Evolutionary conservation across 2,113 vertebrate genomes (phyloP), one percentile per base, ranked within the genome.

Genomic region (Chionodraco myersi): DNA sequence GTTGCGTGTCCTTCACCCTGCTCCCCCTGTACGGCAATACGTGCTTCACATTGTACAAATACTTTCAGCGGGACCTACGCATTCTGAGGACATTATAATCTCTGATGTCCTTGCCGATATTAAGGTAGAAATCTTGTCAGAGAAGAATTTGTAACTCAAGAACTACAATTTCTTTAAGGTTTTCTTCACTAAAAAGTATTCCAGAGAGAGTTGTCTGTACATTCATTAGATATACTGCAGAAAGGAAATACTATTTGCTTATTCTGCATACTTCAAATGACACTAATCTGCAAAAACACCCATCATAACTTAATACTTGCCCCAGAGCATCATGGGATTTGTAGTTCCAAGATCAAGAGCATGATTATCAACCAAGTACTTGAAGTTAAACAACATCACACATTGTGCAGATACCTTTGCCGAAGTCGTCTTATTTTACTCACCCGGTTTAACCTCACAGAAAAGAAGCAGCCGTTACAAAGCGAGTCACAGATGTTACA

Each of bases 241-340:
- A 16, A 5, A 63, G 34, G 9, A 13, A 14, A 3, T 14, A 23
- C 47, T n/a, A n/a, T n/a, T n/a, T n/a, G n/a, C n/a, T n/a, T 61
- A 36, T 21, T 60, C 36, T 12, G 52, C n/a, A 45, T 23, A 21
- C 11, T 16, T 41, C 15, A 21, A 66, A 67, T 21, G 57, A 26
- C 8, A 7, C 10, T n/a, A 47, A 13, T 63, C 45, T 14, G 12
- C 6, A 6, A 10, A 23, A 9, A 48, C 36, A 41, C 7, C 36
- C 36, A 41, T n/a, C n/a, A n/a, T 41, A 41, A 41, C 36, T 41
- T 51, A 5, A 26, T 30, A 34, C 15, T 41, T 53, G 5, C 18
- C 18, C 8, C 30, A 44, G 44, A 23, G 57, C 26, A 47, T 73
- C 18, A 23, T 73, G 48, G 58, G 58, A 72, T 36, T 51, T 61